Evolutionary conservation across 2,113 vertebrate genomes (phyloP), one percentile per base, ranked within the genome.

Genomic region (Grammomys surdaster): DNA sequence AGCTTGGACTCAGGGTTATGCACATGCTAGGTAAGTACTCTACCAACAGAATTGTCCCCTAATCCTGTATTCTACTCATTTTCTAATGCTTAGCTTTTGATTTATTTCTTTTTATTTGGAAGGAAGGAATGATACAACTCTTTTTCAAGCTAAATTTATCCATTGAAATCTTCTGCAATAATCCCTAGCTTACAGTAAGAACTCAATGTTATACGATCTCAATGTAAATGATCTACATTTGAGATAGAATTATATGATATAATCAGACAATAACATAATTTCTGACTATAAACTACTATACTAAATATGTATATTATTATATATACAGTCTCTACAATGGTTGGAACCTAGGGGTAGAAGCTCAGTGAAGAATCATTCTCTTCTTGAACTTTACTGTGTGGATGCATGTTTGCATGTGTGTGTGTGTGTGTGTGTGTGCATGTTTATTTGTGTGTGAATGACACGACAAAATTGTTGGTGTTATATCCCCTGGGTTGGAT

Each of bases 21-120:
- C 28, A 3, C 16, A 65, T 46, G 14, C 82, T 85, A 46, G 13
- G 14, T 28, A 46, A 85, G 60, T 28, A 46, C 60, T 65, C 60
- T 67, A 67, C 7, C 8, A 46, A 46, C 3, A 43, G 26, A 65
- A 16, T 24, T 10, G 6, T 8, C 46, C 63, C 40, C 40, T 31
- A 26, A 17, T 65, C 58, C 33, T 46, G 7, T 19, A 63, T 85
- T 84, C 46, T 40, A 85, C 16, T 65, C 10, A 17, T 67, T 10
- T 65, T 36, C 28, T 67, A 67, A 69, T 51, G 17, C 16, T 69
- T 87, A 54, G 5, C 11, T 88, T 88, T 70, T 70, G 36, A 82
- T 92, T 86, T 92, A 88, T 80, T 33, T 92, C 81, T 10, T 65
- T 31, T 70, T 86, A 72, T 31, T 89, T 77, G 78, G 77, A 93